These are phyloP conservation scores for Tanypteryx hageni DNA, from an alignment of 2,888 invertebrate genomes.

Conservation along the genomic window DNA sequence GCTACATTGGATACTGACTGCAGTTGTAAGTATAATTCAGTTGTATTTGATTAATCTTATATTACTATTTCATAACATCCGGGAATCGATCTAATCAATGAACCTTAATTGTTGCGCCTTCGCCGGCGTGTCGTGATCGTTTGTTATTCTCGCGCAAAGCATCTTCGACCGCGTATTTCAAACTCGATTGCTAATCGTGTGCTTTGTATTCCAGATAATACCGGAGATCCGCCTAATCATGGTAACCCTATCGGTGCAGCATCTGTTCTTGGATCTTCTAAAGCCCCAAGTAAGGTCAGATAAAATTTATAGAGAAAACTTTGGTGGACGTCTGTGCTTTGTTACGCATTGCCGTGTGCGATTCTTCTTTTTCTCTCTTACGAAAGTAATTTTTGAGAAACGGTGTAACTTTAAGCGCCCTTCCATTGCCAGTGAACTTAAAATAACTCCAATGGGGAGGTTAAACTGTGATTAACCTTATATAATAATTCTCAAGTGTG, in stretches of 20 bases:
- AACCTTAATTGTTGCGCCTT: neutral
- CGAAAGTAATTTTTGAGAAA: too few species aligned
- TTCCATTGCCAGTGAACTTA: too few species aligned
- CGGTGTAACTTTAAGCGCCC: too few species aligned
- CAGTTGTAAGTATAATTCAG: constrained; percentile 11
- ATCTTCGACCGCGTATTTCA: neutral
- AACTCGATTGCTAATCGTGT: neutral
- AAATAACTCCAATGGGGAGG: too few species aligned
- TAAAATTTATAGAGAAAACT: too few species aligned
- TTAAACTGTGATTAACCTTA: too few species aligned
- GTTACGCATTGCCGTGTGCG: too few species aligned
- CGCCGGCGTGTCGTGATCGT: neutral
- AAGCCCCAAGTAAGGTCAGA: constrained; percentile 10
- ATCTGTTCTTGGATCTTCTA: neutral
- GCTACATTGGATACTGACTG: constrained; percentile 37
- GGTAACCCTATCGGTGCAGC: neutral
- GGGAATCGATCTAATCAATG: too few species aligned
- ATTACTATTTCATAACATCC: too few species aligned
- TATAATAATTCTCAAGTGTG: too few species aligned
- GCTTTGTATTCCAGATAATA: neutral
- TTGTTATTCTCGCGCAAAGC: neutral
- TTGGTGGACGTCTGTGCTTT: too few species aligned
- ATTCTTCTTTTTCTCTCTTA: too few species aligned
- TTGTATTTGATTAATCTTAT: neutral
- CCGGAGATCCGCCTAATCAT: neutral